Conservation (phyloP, 2,113 vertebrate genomes). For the Barnardius zonarius region DNA sequence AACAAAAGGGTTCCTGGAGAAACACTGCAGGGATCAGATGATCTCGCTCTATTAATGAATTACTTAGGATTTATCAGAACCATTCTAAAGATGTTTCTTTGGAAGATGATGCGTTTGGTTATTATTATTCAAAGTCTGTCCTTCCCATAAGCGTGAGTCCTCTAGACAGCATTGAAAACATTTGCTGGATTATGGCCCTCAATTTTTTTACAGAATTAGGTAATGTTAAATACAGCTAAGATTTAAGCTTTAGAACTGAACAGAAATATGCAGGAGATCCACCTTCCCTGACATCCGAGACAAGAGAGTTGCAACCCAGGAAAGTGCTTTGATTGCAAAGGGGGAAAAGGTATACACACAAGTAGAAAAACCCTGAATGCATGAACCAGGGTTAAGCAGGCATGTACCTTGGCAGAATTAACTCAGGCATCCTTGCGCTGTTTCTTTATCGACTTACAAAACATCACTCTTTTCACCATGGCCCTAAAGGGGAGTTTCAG, state of each 20-base stretch:
- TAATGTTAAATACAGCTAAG: neutral
- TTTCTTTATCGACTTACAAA: neutral
- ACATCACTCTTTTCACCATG: neutral
- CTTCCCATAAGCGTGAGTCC: neutral
- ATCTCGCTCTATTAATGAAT: slow-evolving; percentile 44
- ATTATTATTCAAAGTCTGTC: slow-evolving; percentile 55
- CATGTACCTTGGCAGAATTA: neutral
- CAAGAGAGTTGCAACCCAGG: neutral
- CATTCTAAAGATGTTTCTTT: slow-evolving; percentile 17
- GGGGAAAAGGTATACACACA: neutral
- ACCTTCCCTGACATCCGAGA: neutral
- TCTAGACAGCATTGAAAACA: slow-evolving; percentile 4
- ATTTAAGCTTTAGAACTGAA: neutral
- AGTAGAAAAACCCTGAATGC: neutral
- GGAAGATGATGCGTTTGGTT: neutral
- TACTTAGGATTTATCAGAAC: slow-evolving; percentile 48
- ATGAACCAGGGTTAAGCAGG: neutral
- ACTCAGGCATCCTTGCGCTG: neutral
- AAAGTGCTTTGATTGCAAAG: neutral
- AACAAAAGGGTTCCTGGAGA: slow-evolving; percentile 37
- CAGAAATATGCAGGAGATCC: neutral
- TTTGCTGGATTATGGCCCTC: slow-evolving; percentile 25
- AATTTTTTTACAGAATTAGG: slow-evolving; percentile 27
- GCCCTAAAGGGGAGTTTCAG: neutral
- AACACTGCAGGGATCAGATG: slow-evolving; percentile 22